Conservation (phyloP, 1,140 invertebrate genomes). For the Anastrepha obliqua region DNA sequence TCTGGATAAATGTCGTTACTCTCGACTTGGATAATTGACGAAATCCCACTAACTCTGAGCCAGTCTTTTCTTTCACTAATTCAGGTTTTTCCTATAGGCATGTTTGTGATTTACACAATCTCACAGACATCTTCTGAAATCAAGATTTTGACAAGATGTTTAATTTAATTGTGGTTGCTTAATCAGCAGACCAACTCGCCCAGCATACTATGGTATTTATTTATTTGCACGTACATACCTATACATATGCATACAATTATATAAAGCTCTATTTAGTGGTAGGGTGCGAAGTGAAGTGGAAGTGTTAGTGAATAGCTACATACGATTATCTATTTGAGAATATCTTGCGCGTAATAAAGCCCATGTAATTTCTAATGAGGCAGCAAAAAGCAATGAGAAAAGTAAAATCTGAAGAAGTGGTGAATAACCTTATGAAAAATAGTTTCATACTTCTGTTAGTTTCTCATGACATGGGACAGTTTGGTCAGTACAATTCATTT, state of each 20-base stretch:
- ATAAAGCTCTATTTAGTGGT: background rate
- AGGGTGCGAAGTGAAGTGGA: constrained; percentile 39
- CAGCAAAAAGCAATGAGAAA: background rate
- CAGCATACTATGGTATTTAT: background rate
- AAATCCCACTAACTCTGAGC: too few species aligned
- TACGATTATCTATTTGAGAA: background rate
- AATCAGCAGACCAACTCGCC: background rate
- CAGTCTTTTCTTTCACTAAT: too few species aligned
- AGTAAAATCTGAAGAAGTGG: background rate
- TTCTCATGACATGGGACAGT: background rate
- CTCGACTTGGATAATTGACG: too few species aligned
- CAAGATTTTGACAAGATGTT: constrained; percentile 28
- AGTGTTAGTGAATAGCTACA: background rate
- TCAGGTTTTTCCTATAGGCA: too few species aligned
- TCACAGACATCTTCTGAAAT: background rate
- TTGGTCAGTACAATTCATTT: background rate
- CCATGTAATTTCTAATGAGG: constrained; percentile 14
- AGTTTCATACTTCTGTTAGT: too few species aligned
- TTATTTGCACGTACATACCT: background rate
- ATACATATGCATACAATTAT: background rate
- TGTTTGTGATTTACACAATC: background rate
- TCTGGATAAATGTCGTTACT: background rate
- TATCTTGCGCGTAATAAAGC: background rate
- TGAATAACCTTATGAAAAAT: background rate
- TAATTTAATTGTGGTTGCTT: constrained; percentile 39